Evolutionary conservation across 2,888 invertebrate species (phyloP).

Genomic region (Drosophila atripex): DNA sequence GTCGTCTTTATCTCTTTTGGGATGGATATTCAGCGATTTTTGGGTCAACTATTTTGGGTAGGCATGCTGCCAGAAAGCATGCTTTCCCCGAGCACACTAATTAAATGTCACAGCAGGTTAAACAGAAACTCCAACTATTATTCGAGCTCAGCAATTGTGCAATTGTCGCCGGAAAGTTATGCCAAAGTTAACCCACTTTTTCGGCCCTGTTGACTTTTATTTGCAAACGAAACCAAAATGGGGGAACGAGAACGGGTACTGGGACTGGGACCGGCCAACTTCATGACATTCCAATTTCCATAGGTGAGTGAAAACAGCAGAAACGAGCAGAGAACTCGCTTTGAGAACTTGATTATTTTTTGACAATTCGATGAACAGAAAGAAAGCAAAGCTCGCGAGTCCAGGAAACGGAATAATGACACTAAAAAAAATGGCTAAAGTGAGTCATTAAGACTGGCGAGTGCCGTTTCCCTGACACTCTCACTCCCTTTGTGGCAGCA

Average conservation of each 20-base stretch:
- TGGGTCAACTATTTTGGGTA: slow-evolving; percentile 58
- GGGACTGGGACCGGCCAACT: slow-evolving; percentile 15
- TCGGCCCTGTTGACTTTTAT: slow-evolving; percentile 29
- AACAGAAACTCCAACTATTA: slow-evolving; percentile 9
- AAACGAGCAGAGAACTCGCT: slow-evolving; percentile 24
- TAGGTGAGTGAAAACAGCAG: slow-evolving; percentile 44
- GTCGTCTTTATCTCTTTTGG: slow-evolving; percentile 52
- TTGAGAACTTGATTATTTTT: slow-evolving; percentile 36
- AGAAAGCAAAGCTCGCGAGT: slow-evolving; percentile 48
- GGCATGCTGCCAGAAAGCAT: slow-evolving; percentile 13
- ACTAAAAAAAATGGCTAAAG: slow-evolving; percentile 38
- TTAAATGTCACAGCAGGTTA: slow-evolving; percentile 61
- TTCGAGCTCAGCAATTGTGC: slow-evolving; percentile 37
- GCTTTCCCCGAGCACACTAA: slow-evolving; percentile 39
- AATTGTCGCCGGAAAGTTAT: slow-evolving; percentile 57
- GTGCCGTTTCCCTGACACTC: slow-evolving; percentile 7
- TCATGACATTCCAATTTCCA: slow-evolving; percentile 69
- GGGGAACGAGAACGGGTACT: slow-evolving; percentile 19
- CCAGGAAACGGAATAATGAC: slow-evolving; percentile 60
- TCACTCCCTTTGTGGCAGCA: slow-evolving; percentile 17
- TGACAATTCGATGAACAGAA: slow-evolving; percentile 58
- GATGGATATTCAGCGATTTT: slow-evolving; percentile 55
- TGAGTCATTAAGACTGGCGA: slow-evolving; percentile 63
- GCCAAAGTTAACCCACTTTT: slow-evolving; percentile 62
- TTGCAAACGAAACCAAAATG: slow-evolving; percentile 31